Conservation (phyloP, 64 coral and sea anemone species). For the Orbicella faveolata region DNA sequence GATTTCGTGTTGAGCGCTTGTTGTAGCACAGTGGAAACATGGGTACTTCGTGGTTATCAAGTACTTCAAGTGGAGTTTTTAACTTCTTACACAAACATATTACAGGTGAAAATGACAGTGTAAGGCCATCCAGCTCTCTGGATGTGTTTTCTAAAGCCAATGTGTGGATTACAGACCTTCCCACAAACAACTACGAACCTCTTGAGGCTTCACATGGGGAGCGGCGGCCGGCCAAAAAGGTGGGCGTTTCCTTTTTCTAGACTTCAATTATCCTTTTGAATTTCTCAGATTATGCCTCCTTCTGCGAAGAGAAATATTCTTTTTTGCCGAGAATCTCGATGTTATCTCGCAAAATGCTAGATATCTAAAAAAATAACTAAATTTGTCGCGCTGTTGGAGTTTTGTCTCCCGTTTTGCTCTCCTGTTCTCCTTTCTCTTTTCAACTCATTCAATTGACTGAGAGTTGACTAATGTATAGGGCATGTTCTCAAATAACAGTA, state of each 20-base stretch:
- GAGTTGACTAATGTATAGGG: too few relatives aligned
- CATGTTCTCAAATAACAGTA: too few relatives aligned
- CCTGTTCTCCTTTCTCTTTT: neutral
- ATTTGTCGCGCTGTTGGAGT: neutral
- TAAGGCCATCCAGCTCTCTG: neutral
- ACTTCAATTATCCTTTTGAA: neutral
- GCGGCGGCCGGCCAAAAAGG: neutral
- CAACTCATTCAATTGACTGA: neutral
- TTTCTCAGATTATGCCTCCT: neutral
- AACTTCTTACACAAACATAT: neutral
- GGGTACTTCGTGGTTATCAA: conserved; percentile 4
- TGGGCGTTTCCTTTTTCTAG: neutral
- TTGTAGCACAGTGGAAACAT: neutral
- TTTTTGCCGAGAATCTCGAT: neutral
- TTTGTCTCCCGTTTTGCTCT: neutral
- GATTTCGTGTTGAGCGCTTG: neutral
- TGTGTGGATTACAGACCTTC: neutral
- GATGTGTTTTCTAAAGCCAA: conserved; percentile 12
- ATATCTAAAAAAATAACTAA: neutral
- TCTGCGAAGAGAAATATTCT: neutral
- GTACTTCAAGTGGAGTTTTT: conserved; percentile 2
- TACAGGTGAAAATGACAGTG: neutral
- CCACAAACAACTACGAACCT: conserved; percentile 9
- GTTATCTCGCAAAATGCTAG: neutral
- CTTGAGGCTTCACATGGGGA: conserved; percentile 2